Base-by-base conservation (phyloP, 2,113 vertebrate species). In the Pollachius pollachius region DNA sequence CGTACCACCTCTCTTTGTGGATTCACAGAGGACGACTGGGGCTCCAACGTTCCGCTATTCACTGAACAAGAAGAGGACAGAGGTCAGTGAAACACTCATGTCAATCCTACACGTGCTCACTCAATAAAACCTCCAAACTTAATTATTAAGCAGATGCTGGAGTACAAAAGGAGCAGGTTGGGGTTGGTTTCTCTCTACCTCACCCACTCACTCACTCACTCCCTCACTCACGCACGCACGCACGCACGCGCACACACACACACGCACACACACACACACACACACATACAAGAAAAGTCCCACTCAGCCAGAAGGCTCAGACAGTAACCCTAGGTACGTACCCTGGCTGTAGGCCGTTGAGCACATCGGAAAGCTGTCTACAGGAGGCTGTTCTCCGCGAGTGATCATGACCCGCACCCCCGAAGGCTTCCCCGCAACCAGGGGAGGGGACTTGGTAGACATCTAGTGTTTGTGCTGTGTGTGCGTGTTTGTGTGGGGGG, bases 1-100 rank as follows among this genome's bases (percentile, higher is more conserved):
- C 81, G 12, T 68, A 94, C 93, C 91, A 94, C 90, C 77, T 94
- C 92, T 79, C 82, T 86, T n/a, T 89, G 84, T 63, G 88, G 82
- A 41, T 88, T 75, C 60, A 76, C 0, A 15, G 56, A 11, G 11
- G 80, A 64, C n/a, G 66, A 48, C 41, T 48, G 52, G 6, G 69
- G n/a, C 75, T 63, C 72, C 17, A 65, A 69, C 56, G 75, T 52
- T 25, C 0, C 5, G 3, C 52, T 60, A 18, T 87, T 92, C 54
- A 82, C 92, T 93, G 66, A 75, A 19, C 61, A 52, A 41, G 81
- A 52, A 19, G 64, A 72, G 21, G 64, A 61, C 19, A 70, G 16
- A 52, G 30, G 59, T 7, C 63, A 23, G 41, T 12, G 61, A 68
- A 64, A 17, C 19, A 62, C 13, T 17, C 4, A 7, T 54, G 18